Conservation (phyloP, 2,888 invertebrate species). For the Morpho helenor region DNA sequence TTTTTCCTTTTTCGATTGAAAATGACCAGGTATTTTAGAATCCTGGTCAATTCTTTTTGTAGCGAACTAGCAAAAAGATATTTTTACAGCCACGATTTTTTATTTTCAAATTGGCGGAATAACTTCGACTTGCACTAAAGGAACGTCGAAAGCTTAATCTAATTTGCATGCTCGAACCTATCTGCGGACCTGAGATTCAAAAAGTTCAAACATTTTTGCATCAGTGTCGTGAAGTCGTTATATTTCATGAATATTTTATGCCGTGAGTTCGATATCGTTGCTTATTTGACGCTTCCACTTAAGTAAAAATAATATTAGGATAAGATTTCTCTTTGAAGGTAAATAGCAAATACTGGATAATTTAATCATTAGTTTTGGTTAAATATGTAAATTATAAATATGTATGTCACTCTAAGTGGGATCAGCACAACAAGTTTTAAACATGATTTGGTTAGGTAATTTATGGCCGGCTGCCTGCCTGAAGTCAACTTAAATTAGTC, state of each 20-base stretch:
- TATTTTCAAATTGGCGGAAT: conserved; percentile 13
- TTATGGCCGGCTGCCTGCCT: too few species aligned
- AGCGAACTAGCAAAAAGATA: too few species aligned
- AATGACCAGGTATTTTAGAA: too few species aligned
- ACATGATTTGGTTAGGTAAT: too few species aligned
- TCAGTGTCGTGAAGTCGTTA: conserved; percentile 7
- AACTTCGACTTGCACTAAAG: conserved; percentile 12
- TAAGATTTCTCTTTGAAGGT: background rate
- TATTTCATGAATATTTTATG: conserved; percentile 13
- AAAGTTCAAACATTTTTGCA: conserved; percentile 14
- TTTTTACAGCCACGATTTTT: background rate
- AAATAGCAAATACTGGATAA: background rate
- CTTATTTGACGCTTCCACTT: background rate
- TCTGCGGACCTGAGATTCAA: conserved; percentile 14
- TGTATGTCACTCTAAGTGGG: too few species aligned
- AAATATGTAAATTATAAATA: too few species aligned
- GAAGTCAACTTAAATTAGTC: too few species aligned
- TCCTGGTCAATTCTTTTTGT: too few species aligned
- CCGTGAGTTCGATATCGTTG: conserved; percentile 1
- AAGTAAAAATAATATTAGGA: background rate
- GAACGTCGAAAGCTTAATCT: conserved; percentile 16
- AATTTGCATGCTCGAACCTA: conserved; percentile 12
- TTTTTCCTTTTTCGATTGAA: too few species aligned
- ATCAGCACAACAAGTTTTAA: too few species aligned
- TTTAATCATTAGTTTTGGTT: background rate